Conservation (phyloP, 2,113 vertebrate species). For the Trogon surrucura region DNA sequence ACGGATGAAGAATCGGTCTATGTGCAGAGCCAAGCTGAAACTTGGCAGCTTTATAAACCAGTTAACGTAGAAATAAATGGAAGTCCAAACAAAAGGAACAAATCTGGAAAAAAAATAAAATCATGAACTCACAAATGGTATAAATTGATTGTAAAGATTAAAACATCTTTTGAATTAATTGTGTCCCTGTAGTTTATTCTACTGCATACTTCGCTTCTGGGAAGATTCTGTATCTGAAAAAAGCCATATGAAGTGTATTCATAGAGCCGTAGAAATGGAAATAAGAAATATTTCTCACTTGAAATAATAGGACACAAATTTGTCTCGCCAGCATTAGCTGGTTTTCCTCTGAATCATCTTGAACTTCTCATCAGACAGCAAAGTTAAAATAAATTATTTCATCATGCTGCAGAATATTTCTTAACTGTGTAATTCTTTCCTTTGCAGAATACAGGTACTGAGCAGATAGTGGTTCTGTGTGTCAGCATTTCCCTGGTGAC, state of each 20-base stretch:
- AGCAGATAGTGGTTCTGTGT: background rate
- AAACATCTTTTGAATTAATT: background rate
- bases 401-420: slow-evolving; percentile 46
- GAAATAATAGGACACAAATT: slow-evolving; percentile 40
- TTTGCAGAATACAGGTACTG: slow-evolving; percentile 33
- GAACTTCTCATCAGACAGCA: slow-evolving; percentile 50
- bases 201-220: slow-evolving; percentile 9
- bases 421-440: slow-evolving; percentile 59
- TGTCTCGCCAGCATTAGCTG: slow-evolving; percentile 45
- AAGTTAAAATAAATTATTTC: slow-evolving; percentile 63
- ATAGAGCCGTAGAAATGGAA: background rate
- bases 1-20: background rate
- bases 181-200: slow-evolving; percentile 10
- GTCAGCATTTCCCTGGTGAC: background rate
- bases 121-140: background rate
- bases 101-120: slow-evolving; percentile 45
- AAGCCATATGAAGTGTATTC: background rate
- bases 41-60: slow-evolving; percentile 44
- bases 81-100: slow-evolving; percentile 35
- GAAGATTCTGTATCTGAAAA: slow-evolving; percentile 4
- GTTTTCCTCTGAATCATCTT: slow-evolving; percentile 61
- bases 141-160: slow-evolving; percentile 20
- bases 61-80: slow-evolving; percentile 45
- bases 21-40: slow-evolving; percentile 7
- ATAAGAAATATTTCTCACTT: slow-evolving; percentile 38